Conservation (phyloP, 1,140 invertebrate genomes). For the Drosophila pandora region DNA sequence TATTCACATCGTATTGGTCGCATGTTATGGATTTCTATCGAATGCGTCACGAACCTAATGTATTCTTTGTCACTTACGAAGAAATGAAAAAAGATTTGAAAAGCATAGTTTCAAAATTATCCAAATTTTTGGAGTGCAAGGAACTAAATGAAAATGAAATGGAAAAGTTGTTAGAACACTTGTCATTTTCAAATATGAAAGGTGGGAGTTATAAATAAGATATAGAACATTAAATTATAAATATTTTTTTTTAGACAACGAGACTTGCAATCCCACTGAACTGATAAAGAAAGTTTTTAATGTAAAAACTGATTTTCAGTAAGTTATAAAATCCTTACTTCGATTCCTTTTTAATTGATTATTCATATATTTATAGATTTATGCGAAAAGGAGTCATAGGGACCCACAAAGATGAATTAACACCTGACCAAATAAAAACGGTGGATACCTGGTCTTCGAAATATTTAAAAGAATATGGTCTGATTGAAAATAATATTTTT, state of each 20-base stretch:
- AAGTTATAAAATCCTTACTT: background rate
- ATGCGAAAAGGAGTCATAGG: slow-evolving; percentile 37
- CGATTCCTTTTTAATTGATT: background rate
- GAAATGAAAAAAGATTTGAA: too few relatives aligned
- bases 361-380: slow-evolving; percentile 12
- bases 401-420: slow-evolving; percentile 25
- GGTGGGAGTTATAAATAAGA: background rate
- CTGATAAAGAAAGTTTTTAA: background rate
- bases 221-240: background rate
- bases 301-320: slow-evolving; percentile 6
- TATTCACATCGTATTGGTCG: too few relatives aligned
- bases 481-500: slow-evolving; percentile 35
- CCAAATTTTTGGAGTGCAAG: too few relatives aligned
- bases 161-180: too few relatives aligned
- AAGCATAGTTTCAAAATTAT: too few relatives aligned
- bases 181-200: too few relatives aligned
- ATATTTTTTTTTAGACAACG: background rate
- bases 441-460: slow-evolving; percentile 21
- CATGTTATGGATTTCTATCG: too few relatives aligned
- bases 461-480: slow-evolving; percentile 19
- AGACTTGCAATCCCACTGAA: slow-evolving; percentile 11
- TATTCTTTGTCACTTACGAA: too few relatives aligned
- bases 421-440: background rate
- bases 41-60: too few relatives aligned
- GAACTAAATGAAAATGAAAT: too few relatives aligned